phyloP scores from a whole-genome alignment of 2,113 vertebrate species.

The Hippocampus abdominalis region DNA sequence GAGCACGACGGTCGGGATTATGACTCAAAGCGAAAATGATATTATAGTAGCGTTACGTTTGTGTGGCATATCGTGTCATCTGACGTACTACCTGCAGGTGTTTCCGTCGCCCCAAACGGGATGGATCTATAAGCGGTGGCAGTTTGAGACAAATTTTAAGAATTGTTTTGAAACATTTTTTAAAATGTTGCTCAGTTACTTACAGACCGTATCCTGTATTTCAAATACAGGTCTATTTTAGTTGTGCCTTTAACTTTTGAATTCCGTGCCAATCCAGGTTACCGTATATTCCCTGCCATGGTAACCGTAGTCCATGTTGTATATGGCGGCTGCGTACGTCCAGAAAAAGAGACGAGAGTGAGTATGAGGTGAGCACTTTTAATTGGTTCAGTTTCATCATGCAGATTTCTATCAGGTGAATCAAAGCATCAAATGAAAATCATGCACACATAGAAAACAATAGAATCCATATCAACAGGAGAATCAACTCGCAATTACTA shows the following conservation, averaged over 20 bases:
- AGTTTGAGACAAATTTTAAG: background rate
- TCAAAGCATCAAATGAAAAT: slow-evolving; percentile 59
- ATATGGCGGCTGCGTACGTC: background rate
- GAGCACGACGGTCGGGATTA: background rate
- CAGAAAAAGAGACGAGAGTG: background rate
- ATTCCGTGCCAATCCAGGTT: too few species aligned
- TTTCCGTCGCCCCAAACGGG: too few species aligned
- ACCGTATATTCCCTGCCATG: background rate
- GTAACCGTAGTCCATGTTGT: background rate
- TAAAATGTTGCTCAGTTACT: background rate
- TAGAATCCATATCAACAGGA: slow-evolving; percentile 48
- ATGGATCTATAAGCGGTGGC: too few species aligned
- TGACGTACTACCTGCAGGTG: background rate
- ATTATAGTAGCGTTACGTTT: background rate
- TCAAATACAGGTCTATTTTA: background rate
- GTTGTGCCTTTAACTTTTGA: too few species aligned
- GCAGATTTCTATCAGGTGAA: slow-evolving; percentile 61
- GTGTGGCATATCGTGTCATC: background rate
- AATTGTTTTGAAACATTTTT: background rate
- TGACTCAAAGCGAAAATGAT: background rate
- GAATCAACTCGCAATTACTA: slow-evolving; percentile 56
- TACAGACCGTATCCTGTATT: background rate
- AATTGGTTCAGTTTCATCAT: slow-evolving; percentile 76
- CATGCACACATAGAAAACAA: slow-evolving; percentile 67
- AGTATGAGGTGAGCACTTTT: slow-evolving; percentile 66